Percentiles rank a stretch among this genome's conserved stretches.
Conservation (phyloP, 2,888 invertebrate species). For the Venusia cambrica region DNA sequence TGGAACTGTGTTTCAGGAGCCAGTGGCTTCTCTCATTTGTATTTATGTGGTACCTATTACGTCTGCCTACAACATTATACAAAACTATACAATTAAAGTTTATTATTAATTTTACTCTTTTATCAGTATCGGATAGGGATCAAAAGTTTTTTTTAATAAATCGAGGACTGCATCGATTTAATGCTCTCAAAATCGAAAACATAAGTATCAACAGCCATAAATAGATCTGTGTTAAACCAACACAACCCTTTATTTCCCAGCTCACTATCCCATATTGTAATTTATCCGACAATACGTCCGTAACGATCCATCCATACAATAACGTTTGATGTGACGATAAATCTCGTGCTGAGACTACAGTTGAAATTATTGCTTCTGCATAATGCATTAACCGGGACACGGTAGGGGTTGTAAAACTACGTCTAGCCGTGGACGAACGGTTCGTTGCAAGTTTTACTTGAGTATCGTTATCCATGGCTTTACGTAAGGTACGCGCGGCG, state of each 20-base stretch:
- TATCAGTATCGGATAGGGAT: too few relatives aligned
- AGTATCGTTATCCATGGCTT: slow-evolving; percentile 12
- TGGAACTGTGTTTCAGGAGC: too few relatives aligned
- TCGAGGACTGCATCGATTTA: too few relatives aligned
- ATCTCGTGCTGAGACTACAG: slow-evolving; percentile 62
- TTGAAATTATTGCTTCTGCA: slow-evolving; percentile 71
- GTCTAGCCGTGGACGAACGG: slow-evolving; percentile 22
- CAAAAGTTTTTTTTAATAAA: too few relatives aligned
- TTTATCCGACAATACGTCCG: slow-evolving; percentile 24
- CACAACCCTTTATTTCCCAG: slow-evolving; percentile 8
- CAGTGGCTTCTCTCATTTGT: too few relatives aligned
- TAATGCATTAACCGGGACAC: slow-evolving; percentile 66
- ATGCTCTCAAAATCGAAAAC: too few relatives aligned
- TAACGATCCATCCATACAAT: slow-evolving; percentile 42
- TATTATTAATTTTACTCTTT: too few relatives aligned
- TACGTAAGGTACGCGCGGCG: not conserved
- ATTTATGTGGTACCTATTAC: too few relatives aligned
- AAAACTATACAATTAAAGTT: too few relatives aligned
- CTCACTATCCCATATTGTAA: slow-evolving; percentile 18
- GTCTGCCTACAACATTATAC: too few relatives aligned
- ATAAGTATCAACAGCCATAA: too few relatives aligned
- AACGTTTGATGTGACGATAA: slow-evolving; percentile 62
- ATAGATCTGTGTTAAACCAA: too few relatives aligned
- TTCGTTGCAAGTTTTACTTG: slow-evolving; percentile 17
- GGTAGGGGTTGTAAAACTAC: slow-evolving; percentile 61